Percentiles rank a stretch among this genome's conserved stretches.
These are phyloP conservation scores for Ophthalmolycus amberensis DNA, from an alignment of 2,113 vertebrate species.

Conservation along the genomic window DNA sequence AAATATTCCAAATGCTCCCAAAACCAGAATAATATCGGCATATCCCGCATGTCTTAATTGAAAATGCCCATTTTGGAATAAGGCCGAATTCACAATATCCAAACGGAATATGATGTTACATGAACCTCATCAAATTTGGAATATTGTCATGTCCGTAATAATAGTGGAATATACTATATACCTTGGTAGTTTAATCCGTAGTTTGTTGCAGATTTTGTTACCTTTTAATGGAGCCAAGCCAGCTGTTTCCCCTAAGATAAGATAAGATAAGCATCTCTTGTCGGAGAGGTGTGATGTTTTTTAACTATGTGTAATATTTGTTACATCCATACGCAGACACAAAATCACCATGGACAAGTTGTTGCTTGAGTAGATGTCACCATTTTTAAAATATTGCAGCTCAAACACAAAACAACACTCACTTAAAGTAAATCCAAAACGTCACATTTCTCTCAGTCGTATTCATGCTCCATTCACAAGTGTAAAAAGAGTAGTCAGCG, in stretches of 20 bases:
- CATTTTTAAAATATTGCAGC: not conserved
- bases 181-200: not conserved
- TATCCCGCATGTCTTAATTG: not conserved
- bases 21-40: not conserved
- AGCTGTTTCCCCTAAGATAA: not conserved
- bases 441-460: conserved; percentile 18
- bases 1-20: not conserved
- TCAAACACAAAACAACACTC: conserved; percentile 44
- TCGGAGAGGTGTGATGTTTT: not conserved
- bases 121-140: too few relatives aligned
- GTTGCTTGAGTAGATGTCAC: not conserved
- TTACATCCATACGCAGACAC: not conserved
- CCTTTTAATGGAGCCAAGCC: not conserved
- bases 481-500: conserved; percentile 28
- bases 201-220: not conserved
- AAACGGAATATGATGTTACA: too few relatives aligned
- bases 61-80: not conserved
- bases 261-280: too few relatives aligned
- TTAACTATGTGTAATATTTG: not conserved
- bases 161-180: not conserved
- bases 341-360: not conserved
- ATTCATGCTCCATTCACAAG: conserved; percentile 75
- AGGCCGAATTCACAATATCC: too few relatives aligned
- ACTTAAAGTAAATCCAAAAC: conserved; percentile 69
- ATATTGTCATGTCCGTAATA: too few relatives aligned